Evolutionary conservation across 2,113 vertebrate genomes (phyloP).

Genomic region (Neogobius melanostomus): DNA sequence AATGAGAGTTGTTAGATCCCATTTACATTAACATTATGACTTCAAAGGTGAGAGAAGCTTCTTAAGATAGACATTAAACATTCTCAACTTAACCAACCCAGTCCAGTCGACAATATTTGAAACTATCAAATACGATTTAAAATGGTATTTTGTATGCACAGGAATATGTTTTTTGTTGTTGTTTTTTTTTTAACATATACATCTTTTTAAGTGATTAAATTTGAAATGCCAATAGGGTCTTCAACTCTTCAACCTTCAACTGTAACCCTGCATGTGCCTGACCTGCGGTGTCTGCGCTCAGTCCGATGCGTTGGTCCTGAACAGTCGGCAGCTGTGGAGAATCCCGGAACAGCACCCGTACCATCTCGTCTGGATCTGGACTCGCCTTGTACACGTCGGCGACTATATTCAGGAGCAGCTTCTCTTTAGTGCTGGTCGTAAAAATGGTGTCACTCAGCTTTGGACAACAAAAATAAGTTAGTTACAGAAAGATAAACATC

Average conservation of each 20-base stretch:
- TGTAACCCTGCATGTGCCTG: not conserved
- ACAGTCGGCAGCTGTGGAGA: conserved; percentile 57
- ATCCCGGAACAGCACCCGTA: conserved; percentile 70
- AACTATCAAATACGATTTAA: too few relatives aligned
- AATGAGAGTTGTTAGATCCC: too few relatives aligned
- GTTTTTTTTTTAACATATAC: not conserved
- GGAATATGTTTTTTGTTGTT: too few relatives aligned
- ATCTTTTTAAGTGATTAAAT: too few relatives aligned
- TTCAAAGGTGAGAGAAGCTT: too few relatives aligned
- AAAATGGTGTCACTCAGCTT: conserved; percentile 74
- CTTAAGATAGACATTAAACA: too few relatives aligned
- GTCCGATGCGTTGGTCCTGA: conserved; percentile 51
- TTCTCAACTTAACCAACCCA: too few relatives aligned
- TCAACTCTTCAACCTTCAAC: not conserved
- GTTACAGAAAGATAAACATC: too few relatives aligned
- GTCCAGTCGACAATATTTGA: too few relatives aligned
- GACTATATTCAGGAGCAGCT: conserved; percentile 78
- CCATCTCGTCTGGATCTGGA: conserved; percentile 67
- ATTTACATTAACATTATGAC: too few relatives aligned
- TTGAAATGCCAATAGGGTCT: too few relatives aligned
- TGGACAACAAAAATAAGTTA: not conserved
- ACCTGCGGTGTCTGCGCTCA: conserved; percentile 67
- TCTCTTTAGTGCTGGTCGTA: conserved; percentile 75
- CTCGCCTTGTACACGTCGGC: conserved; percentile 69
- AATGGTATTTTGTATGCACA: too few relatives aligned